Percentiles rank a stretch among this genome's conserved stretches.
phyloP scores from a whole-genome alignment of 2,113 vertebrate genomes.

The Zeus faber region DNA sequence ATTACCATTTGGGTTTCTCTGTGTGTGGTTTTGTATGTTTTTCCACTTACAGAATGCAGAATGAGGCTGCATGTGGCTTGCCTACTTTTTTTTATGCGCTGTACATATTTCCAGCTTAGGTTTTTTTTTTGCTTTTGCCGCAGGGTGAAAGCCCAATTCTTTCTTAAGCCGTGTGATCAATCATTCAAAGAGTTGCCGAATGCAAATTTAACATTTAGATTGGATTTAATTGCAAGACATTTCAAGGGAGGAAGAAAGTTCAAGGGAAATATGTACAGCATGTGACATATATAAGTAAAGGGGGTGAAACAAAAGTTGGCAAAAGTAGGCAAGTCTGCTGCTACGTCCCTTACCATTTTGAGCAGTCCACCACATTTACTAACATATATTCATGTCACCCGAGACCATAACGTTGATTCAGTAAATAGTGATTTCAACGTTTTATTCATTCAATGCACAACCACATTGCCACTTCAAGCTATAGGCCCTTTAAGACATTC shows the following conservation, averaged over 20 bases:
- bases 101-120: constrained; percentile 55
- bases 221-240: too few relatives aligned
- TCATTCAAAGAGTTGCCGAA: too few relatives aligned
- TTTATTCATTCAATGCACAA: too few relatives aligned
- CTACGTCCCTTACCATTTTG: constrained; percentile 20
- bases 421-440: background rate
- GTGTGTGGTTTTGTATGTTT: background rate
- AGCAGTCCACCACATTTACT: constrained; percentile 34
- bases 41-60: constrained; percentile 17
- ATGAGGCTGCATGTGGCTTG: constrained; percentile 30
- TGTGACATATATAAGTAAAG: constrained; percentile 39
- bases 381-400: constrained; percentile 5
- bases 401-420: background rate
- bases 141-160: too few relatives aligned
- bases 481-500: too few relatives aligned
- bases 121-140: too few relatives aligned
- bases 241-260: too few relatives aligned
- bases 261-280: constrained; percentile 57
- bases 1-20: background rate
- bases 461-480: background rate
- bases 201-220: too few relatives aligned
- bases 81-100: constrained; percentile 44
- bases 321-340: constrained; percentile 57
- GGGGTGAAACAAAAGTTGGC: constrained; percentile 15
- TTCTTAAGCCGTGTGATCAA: background rate